Base-by-base conservation (phyloP, 2,113 vertebrate species). In the Aegypius monachus region DNA sequence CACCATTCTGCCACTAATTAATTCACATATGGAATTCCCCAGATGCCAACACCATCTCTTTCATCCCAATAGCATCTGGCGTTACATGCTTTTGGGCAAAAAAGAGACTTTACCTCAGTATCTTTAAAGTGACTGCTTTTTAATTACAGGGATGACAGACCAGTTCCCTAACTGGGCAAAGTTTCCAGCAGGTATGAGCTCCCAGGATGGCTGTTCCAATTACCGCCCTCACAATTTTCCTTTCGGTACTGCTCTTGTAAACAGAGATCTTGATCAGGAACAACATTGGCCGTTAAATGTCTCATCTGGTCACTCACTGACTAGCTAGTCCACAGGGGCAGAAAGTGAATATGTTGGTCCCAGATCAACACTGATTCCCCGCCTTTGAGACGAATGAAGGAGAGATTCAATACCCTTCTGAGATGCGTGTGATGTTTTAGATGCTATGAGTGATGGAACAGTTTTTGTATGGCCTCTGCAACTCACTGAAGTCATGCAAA, bases 241-340 rank as follows among this genome's bases (percentile, higher is more conserved):
- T 83, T 92, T 86, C 63, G 43, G 15, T 70, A 32, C 36, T 58
- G 5, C 22, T 92, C 8, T 40, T 75, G n/a, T 47, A 91, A 91
- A 42, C 11, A 38, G 38, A 71, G 8, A 59, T 40, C 9, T 45
- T 77, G 40, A 48, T 77, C 53, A 62, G 27, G 34, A 83, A 6
- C 20, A 53, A 45, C 21, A 27, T 0, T 83, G 36, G 27, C 27
- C 1, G 0, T 40, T 13, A 71, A 67, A 16, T 15, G 3, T 47
- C 29, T 48, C 11, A 32, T 68, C 18, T 68, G 21, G 16, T 67
- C 29, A 52, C 13, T 78, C 27, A 16, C 9, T 36, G 23, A 38
- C 61, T 71, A 45, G 7, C 4, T 47, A 58, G 9, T 15, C 50
- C 63, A 53, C 27, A 48, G 32, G 8, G 47, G 6, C 32, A 72